These are phyloP conservation scores for Seira musarum DNA, from an alignment of 2,888 invertebrate genomes.

Conservation along the genomic window DNA sequence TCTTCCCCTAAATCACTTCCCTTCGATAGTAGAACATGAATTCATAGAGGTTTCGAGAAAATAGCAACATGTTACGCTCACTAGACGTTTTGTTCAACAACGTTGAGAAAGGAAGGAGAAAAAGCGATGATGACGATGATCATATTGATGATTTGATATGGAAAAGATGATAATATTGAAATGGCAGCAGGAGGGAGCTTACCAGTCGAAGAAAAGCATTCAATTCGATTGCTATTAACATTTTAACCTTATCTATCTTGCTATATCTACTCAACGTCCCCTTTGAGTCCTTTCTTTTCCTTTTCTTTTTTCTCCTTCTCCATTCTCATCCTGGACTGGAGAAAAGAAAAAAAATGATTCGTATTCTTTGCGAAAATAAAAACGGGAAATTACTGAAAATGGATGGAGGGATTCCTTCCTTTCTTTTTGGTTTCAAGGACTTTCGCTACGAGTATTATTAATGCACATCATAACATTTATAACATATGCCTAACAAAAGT, in stretches of 20 bases:
- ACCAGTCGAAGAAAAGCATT: not conserved
- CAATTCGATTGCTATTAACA: conserved; percentile 4
- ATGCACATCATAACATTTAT: no score
- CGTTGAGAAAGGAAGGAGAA: no score
- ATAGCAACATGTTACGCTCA: no score
- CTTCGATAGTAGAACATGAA: no score
- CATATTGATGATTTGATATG: not conserved
- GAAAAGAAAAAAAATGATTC: not conserved
- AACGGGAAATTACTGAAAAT: conserved; percentile 6
- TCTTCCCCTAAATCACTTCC: no score
- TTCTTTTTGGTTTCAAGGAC: not conserved
- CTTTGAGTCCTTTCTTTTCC: not conserved
- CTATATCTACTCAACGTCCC: not conserved
- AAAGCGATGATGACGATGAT: not conserved
- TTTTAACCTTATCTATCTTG: not conserved
- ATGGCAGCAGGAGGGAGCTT: not conserved
- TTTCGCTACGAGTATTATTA: not conserved
- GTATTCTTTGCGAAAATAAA: not conserved
- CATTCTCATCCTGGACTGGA: not conserved
- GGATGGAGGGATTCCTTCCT: not conserved
- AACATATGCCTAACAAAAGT: no score
- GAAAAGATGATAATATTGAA: not conserved
- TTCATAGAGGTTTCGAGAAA: no score
- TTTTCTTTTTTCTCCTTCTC: not conserved
- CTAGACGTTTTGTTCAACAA: no score